These are phyloP conservation scores for Orthonychiurus folsomi DNA, from an alignment of 2,888 invertebrate species.

Conservation along the genomic window DNA sequence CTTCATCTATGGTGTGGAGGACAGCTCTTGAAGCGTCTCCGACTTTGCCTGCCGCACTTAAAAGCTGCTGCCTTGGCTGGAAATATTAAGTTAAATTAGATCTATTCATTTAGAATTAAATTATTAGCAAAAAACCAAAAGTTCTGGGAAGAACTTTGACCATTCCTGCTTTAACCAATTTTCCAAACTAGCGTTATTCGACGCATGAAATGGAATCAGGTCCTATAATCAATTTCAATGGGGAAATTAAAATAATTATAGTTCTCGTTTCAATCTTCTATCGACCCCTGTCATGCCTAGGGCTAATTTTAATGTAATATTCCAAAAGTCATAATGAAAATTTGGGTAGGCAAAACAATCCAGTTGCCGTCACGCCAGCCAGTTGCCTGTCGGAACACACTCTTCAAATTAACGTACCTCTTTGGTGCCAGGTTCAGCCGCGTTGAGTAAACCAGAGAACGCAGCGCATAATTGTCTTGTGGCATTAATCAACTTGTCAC, in stretches of 20 bases:
- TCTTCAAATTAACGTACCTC: slow-evolving; percentile 60
- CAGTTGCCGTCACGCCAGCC: too few species aligned
- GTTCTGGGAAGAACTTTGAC: too few species aligned
- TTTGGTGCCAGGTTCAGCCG: slow-evolving; percentile 89
- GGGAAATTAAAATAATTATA: not conserved
- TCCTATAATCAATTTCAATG: not conserved
- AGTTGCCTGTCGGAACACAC: too few species aligned
- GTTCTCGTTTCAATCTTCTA: not conserved
- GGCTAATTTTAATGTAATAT: too few species aligned
- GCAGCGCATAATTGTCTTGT: slow-evolving; percentile 85
- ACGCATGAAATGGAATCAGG: not conserved
- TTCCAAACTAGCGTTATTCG: too few species aligned
- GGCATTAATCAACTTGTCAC: slow-evolving; percentile 80
- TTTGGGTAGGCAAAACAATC: too few species aligned
- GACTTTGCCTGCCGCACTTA: slow-evolving; percentile 90
- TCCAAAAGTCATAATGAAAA: too few species aligned
- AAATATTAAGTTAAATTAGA: slow-evolving; percentile 11
- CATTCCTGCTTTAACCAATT: too few species aligned
- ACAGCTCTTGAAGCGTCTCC: slow-evolving; percentile 95
- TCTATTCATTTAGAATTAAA: not conserved
- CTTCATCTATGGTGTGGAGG: slow-evolving; percentile 83
- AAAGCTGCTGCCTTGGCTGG: slow-evolving; percentile 81
- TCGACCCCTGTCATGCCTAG: not conserved
- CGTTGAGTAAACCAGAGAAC: slow-evolving; percentile 85
- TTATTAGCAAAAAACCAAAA: slow-evolving; percentile 4